These are phyloP conservation scores for Idaea dimidiata DNA, from an alignment of 2,888 invertebrate genomes.

Conservation along the genomic window DNA sequence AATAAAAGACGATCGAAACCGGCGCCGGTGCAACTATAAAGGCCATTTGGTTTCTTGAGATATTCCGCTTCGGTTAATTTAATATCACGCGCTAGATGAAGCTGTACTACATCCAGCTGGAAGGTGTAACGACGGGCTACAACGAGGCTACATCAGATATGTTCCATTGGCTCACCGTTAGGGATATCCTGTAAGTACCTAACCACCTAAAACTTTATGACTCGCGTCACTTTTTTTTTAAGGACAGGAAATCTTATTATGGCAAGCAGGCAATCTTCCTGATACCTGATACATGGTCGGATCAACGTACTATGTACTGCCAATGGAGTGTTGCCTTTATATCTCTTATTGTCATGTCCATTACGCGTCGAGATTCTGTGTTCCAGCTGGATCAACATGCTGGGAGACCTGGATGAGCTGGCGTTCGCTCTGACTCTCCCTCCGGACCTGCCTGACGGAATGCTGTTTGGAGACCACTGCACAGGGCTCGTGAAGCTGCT, in stretches of 20 bases:
- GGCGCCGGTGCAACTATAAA: no score
- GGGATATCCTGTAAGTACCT: conserved; percentile 62
- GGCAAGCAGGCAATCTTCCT: no score
- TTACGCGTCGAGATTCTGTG: not conserved
- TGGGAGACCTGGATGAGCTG: conserved; percentile 84
- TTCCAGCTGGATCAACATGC: conserved; percentile 80
- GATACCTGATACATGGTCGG: no score
- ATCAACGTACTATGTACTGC: no score
- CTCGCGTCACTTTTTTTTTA: not conserved
- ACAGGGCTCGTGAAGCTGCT: conserved; percentile 85
- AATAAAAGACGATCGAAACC: no score
- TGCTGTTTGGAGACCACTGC: conserved; percentile 79
- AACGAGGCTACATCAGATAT: conserved; percentile 59
- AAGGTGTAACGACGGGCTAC: conserved; percentile 82
- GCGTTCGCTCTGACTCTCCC: conserved; percentile 63
- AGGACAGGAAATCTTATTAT: no score
- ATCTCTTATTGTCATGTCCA: not conserved
- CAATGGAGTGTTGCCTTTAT: no score
- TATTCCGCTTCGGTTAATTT: not conserved
- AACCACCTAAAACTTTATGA: not conserved
- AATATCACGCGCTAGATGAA: conserved; percentile 66
- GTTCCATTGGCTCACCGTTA: conserved; percentile 53
- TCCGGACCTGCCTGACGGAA: conserved; percentile 34
- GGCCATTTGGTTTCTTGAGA: no score
- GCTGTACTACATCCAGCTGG: conserved; percentile 80